phyloP scores from a whole-genome alignment of 2,797 vertebrate species.

The Danionella dracula region DNA sequence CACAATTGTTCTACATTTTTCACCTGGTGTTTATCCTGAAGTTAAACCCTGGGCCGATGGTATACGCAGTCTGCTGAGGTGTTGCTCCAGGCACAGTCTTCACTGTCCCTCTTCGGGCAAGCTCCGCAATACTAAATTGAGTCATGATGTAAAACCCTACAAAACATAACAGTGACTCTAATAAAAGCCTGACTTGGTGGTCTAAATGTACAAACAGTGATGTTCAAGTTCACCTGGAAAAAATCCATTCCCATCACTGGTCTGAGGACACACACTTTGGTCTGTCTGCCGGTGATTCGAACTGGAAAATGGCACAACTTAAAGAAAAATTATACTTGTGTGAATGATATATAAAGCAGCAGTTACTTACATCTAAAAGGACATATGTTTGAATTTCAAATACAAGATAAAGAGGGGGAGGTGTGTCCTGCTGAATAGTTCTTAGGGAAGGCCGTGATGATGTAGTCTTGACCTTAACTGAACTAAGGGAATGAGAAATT shows the following conservation, averaged over 20 bases:
- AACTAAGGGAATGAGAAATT: too few relatives aligned
- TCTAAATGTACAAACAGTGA: not conserved
- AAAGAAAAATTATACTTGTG: slow-evolving; percentile 4
- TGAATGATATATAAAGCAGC: slow-evolving; percentile 19
- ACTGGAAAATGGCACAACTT: slow-evolving; percentile 74
- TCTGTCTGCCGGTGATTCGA: slow-evolving; percentile 65
- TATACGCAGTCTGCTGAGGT: slow-evolving; percentile 73
- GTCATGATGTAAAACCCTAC: slow-evolving; percentile 85
- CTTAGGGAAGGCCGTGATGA: too few relatives aligned
- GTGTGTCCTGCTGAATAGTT: too few relatives aligned
- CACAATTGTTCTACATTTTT: too few relatives aligned
- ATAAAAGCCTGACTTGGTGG: too few relatives aligned
- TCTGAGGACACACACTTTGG: slow-evolving; percentile 69
- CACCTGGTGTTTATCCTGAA: slow-evolving; percentile 86
- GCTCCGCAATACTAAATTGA: slow-evolving; percentile 84
- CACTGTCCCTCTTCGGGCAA: slow-evolving; percentile 74
- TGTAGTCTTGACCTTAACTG: too few relatives aligned
- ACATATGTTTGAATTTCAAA: too few relatives aligned
- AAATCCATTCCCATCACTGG: slow-evolving; percentile 70
- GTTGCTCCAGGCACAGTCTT: slow-evolving; percentile 75
- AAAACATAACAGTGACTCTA: slow-evolving; percentile 7
- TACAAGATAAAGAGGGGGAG: too few relatives aligned
- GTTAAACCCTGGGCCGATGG: slow-evolving; percentile 75
- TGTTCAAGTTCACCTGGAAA: slow-evolving; percentile 73
- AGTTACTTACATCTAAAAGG: not conserved